Evolutionary conservation across 2,113 vertebrate genomes (phyloP).

Genomic region (Nothoprocta perdicaria): DNA sequence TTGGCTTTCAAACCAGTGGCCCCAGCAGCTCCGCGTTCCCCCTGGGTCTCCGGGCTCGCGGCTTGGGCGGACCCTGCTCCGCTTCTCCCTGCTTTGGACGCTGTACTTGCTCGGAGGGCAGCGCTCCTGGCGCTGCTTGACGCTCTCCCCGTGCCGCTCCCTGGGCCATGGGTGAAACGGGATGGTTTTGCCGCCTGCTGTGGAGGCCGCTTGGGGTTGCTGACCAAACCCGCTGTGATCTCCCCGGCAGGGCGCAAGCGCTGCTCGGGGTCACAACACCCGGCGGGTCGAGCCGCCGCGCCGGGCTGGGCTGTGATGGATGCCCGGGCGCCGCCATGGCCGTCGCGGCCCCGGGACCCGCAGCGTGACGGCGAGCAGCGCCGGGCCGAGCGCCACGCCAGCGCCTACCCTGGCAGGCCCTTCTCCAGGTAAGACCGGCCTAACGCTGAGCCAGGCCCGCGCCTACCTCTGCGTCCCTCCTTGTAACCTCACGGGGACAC

Average conservation of each 20-base stretch:
- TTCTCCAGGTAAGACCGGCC: constrained; percentile 68
- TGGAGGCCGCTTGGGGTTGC: not conserved
- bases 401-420: not conserved
- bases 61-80: not conserved
- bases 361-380: not conserved
- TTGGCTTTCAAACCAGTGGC: no score
- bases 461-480: not conserved
- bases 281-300: not conserved
- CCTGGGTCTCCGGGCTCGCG: not conserved
- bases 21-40: no score
- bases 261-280: not conserved
- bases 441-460: fast-evolving
- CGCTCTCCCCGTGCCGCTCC: not conserved
- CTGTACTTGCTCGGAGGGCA: not conserved
- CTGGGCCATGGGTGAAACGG: fast-evolving
- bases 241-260: constrained; percentile 4
- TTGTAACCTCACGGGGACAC: not conserved
- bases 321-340: constrained; percentile 30
- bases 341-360: fast-evolving
- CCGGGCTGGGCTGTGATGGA: constrained; percentile 65
- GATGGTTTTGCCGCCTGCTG: not conserved
- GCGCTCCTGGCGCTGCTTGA: not conserved
- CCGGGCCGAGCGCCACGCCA: not conserved
- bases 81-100: not conserved
- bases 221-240: not conserved